phyloP scores from a whole-genome alignment of 2,888 invertebrate species.

The Stegophylla sp. region DNA sequence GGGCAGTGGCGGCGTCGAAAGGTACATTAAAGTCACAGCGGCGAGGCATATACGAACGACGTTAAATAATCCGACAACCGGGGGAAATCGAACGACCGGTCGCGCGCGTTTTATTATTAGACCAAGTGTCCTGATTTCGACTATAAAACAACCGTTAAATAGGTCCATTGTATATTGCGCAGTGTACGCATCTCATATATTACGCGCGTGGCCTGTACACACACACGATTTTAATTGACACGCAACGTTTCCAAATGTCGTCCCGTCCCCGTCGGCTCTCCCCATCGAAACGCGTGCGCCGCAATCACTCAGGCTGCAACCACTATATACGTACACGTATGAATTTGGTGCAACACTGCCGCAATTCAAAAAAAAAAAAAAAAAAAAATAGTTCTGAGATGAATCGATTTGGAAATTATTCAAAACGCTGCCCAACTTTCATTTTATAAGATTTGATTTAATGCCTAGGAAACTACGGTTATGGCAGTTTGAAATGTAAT shows the following conservation, averaged over 20 bases:
- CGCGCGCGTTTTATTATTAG: constrained; percentile 43
- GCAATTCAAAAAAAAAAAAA: too few relatives aligned
- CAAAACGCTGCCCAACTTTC: too few relatives aligned
- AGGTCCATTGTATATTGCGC: constrained; percentile 1
- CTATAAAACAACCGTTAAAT: constrained; percentile 55
- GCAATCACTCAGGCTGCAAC: neutral
- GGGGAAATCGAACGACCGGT: constrained; percentile 19
- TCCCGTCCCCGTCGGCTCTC: neutral
- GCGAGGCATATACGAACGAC: neutral
- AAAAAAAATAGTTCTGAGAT: too few relatives aligned
- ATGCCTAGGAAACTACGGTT: too few relatives aligned
- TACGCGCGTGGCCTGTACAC: neutral
- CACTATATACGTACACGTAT: neutral
- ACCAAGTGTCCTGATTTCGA: constrained; percentile 43
- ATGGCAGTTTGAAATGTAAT: too few relatives aligned
- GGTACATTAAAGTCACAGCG: constrained; percentile 51
- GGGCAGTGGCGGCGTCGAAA: constrained; percentile 29
- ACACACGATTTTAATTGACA: constrained; percentile 8
- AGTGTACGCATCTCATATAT: neutral
- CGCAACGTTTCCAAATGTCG: constrained; percentile 9
- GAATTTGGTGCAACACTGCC: neutral
- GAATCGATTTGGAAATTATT: too few relatives aligned
- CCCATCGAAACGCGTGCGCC: neutral
- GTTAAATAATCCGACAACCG: constrained; percentile 30
- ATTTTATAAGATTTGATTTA: too few relatives aligned